Percentiles rank a stretch among this genome's conserved stretches.
phyloP scores from a whole-genome alignment of 1,140 invertebrate species.

The Drosophila orena region DNA sequence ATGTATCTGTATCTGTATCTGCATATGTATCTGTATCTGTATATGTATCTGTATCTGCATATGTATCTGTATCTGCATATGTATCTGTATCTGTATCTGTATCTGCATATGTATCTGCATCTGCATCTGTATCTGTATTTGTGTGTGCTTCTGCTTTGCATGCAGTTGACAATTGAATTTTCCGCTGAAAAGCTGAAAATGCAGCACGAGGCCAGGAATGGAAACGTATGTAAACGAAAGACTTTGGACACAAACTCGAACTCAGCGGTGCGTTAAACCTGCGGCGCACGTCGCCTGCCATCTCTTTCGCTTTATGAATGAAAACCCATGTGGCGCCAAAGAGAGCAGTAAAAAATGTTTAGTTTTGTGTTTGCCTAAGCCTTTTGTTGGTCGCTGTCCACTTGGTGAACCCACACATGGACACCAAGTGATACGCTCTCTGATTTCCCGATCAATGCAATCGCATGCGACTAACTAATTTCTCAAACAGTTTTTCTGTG shows the following conservation, averaged over 20 bases:
- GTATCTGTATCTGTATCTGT: too few species aligned
- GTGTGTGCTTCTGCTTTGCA: slow-evolving; percentile 1
- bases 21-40: too few species aligned
- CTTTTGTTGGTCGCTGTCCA: slow-evolving; percentile 18
- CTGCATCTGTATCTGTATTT: too few species aligned
- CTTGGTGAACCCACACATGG: slow-evolving; percentile 23
- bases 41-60: too few species aligned
- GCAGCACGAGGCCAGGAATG: slow-evolving; percentile 65
- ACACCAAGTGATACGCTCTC: slow-evolving; percentile 49
- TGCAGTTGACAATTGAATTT: slow-evolving; percentile 38
- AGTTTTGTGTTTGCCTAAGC: slow-evolving; percentile 9
- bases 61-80: too few species aligned
- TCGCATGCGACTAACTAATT: slow-evolving; percentile 68
- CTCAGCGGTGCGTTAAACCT: slow-evolving; percentile 65
- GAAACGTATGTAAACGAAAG: slow-evolving; percentile 54
- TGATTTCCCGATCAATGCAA: slow-evolving; percentile 42
- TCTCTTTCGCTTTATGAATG: slow-evolving; percentile 43
- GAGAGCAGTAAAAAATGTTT: not conserved
- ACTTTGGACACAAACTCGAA: slow-evolving; percentile 73
- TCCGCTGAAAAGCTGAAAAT: slow-evolving; percentile 45
- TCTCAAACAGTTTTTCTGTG: slow-evolving; percentile 25
- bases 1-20: too few species aligned
- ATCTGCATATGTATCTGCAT: too few species aligned
- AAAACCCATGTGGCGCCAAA: slow-evolving; percentile 16
- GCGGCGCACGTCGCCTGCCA: slow-evolving; percentile 25